A percentile compares a stretch with the other conserved stretches of the same genome.
phyloP scores from a whole-genome alignment of 2,888 invertebrate species.

The Chromoteleia sp. region DNA sequence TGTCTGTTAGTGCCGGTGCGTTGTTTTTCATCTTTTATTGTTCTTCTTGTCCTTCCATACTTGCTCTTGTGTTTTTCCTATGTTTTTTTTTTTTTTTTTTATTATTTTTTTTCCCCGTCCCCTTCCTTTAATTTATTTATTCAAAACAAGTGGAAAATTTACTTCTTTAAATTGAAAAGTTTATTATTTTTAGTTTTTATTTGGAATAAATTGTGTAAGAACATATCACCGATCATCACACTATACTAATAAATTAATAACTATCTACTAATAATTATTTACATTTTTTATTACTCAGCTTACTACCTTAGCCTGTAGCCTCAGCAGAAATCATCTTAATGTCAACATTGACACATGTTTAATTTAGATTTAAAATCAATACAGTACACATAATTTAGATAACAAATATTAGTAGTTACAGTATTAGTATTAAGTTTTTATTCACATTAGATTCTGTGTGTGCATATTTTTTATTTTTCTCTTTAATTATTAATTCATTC shows the following conservation, averaged over 20 bases:
- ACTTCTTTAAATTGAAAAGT: no score
- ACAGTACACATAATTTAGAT: constrained; percentile 12
- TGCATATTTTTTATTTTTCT: background rate
- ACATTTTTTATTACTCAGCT: constrained; percentile 74
- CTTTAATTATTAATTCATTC: background rate
- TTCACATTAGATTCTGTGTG: background rate
- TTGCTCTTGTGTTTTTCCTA: no score
- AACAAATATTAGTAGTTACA: constrained; percentile 4
- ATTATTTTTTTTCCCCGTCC: no score
- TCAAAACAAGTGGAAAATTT: no score
- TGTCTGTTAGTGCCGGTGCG: no score
- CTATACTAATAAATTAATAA: background rate
- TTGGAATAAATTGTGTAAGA: no score
- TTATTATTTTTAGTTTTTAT: no score
- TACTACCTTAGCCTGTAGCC: constrained; percentile 85
- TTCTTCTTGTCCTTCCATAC: no score
- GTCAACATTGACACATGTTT: constrained; percentile 58
- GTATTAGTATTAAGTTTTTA: constrained; percentile 4
- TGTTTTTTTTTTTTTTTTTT: no score
- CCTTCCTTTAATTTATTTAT: no score
- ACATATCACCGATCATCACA: background rate
- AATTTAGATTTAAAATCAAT: constrained; percentile 76
- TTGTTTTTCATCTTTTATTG: no score
- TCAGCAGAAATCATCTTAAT: constrained; percentile 81
- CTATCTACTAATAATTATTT: constrained; percentile 25